Base-by-base conservation (phyloP, 2,797 vertebrate species). In the Sylvilagus floridanus region DNA sequence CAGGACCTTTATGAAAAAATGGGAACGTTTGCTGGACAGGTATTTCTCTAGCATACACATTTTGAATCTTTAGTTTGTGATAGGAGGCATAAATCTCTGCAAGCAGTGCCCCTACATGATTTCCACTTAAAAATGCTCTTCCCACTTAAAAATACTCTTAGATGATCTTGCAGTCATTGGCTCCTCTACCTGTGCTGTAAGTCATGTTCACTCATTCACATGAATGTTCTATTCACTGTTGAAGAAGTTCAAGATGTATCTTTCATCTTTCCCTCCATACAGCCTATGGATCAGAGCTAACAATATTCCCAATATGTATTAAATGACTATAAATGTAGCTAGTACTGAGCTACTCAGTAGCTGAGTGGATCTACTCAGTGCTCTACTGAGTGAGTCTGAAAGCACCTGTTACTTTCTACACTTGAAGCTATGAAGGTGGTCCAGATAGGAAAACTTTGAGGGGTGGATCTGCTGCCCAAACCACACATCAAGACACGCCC, bases 31-130 rank as follows among this genome's bases (percentile, higher is more conserved):
- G 47, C 35, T 90, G 69, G n/a, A 77, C 79, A 95, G 83, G 98
- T 99, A 98, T 95, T 96, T 90, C 88, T 19, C 32, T 22, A 73
- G 30, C 63, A 14, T 52, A 30, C 8, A 4, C 66, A 75, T 30
- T 28, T 90, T 62, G 78, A 71, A 42, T 84, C 13, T n/a, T 71
- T 71, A 76, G 75, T 13, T 54, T 42, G 65, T 60, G 22, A n/a
- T n/a, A 42, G 35, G 63, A 62, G 11, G 76, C 81, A 24, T 7
- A 66, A 60, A 54, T 19, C 26, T 62, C 19, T n/a, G 1, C 35
- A 65, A 79, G 65, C 63, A 22, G 10, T 17, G 3, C 17, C 22
- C 42, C 19, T 50, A 14, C 7, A 24, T 3, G 5, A 16, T 50
- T 28, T 3, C 13, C 26, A 42, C 37, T 4, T 84, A 12, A 28